These are phyloP conservation scores for Drosophila subpulchrella DNA, from an alignment of 1,140 invertebrate species.

Conservation along the genomic window DNA sequence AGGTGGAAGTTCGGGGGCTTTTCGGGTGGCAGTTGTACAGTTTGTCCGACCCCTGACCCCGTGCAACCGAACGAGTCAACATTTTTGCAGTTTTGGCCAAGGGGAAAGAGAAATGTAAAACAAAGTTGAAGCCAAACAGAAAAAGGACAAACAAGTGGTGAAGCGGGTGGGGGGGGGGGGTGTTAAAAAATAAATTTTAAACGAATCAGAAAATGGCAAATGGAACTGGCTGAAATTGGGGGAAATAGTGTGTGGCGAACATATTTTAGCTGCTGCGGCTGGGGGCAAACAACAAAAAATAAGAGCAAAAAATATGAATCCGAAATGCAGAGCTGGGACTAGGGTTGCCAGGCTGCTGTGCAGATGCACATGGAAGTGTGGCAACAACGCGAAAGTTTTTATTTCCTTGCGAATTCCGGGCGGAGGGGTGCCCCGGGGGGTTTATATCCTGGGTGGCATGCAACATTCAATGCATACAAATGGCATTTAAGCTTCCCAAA, in stretches of 20 bases:
- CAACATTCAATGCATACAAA: conserved; percentile 84
- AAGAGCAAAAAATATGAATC: conserved; percentile 52
- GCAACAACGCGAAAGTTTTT: conserved; percentile 61
- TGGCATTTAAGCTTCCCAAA: conserved; percentile 79
- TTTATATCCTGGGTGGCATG: conserved; percentile 54
- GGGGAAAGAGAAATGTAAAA: conserved; percentile 55
- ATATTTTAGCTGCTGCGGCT: conserved; percentile 75
- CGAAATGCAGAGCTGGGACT: conserved; percentile 32
- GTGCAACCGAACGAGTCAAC: conserved; percentile 36
- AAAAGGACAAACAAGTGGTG: conserved; percentile 44
- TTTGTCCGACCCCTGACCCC: conserved; percentile 38
- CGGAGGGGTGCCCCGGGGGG: background rate
- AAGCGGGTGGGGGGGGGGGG: background rate
- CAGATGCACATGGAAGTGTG: conserved; percentile 63
- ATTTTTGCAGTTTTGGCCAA: conserved; percentile 51
- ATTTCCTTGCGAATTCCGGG: conserved; percentile 30
- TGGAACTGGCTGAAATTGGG: conserved; percentile 54
- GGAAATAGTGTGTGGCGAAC: conserved; percentile 64
- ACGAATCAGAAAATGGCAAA: conserved; percentile 73
- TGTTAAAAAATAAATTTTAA: conserved; percentile 68
- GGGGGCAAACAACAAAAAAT: conserved; percentile 30
- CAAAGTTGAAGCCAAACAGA: conserved; percentile 56
- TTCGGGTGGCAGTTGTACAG: conserved; percentile 35
- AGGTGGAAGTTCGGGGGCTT: conserved; percentile 6
- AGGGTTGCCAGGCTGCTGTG: conserved; percentile 68